These are phyloP conservation scores for Herpailurus yagouaroundi DNA, from an alignment of 2,113 vertebrate species.

Conservation along the genomic window DNA sequence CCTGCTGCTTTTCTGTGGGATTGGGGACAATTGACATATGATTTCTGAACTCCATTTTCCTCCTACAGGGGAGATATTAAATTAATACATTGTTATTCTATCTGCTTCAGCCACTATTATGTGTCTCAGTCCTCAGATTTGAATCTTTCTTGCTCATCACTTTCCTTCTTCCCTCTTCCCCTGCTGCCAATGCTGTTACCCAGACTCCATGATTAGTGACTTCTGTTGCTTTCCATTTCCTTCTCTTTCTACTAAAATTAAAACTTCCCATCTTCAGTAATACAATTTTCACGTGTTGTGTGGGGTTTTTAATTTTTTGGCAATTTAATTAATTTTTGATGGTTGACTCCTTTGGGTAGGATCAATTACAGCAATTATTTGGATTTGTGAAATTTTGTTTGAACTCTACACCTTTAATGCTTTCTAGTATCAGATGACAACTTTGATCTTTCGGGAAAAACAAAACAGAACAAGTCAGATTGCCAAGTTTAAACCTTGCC, in stretches of 20 bases:
- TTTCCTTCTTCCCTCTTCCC: neutral
- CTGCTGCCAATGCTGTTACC: neutral
- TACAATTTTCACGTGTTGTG: neutral
- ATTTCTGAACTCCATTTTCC: neutral
- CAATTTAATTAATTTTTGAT: neutral
- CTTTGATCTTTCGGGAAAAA: neutral
- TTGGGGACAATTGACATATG: neutral
- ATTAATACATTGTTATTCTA: neutral
- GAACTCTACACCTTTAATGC: neutral
- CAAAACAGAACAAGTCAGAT: neutral
- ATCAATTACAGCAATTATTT: neutral
- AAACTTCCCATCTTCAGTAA: neutral
- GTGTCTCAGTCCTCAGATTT: neutral
- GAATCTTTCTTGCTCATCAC: neutral
- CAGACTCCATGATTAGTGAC: too few species aligned
- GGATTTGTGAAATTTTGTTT: neutral
- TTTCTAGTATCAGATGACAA: neutral
- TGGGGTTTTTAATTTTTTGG: neutral
- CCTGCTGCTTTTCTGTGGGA: neutral
- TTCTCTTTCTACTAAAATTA: neutral
- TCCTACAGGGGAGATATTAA: neutral
- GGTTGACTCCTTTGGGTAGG: neutral
- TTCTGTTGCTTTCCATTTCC: neutral
- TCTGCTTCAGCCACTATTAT: neutral
- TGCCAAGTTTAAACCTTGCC: neutral